Conservation (phyloP, 2,888 invertebrate species). For the Shargacucullia verbasci region DNA sequence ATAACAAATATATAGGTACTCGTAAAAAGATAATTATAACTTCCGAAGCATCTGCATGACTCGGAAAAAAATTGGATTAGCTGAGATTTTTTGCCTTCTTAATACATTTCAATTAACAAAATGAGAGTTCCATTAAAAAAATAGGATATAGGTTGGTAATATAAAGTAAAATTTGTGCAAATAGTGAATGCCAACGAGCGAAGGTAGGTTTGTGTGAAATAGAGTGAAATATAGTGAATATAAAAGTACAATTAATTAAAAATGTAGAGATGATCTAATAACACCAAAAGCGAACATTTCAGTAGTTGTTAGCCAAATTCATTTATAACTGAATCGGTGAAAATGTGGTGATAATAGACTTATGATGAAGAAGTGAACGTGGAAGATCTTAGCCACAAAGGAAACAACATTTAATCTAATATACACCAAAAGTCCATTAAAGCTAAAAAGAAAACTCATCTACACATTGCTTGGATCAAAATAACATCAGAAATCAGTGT, state of each 20-base stretch:
- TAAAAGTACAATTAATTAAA: conserved; percentile 8
- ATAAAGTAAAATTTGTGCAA: conserved; percentile 26
- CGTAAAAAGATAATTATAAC: too few species aligned
- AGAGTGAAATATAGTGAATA: conserved; percentile 27
- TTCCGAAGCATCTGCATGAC: too few species aligned
- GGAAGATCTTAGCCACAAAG: conserved; percentile 46
- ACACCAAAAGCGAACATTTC: conserved; percentile 63
- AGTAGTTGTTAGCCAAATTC: conserved; percentile 38
- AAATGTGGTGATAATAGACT: conserved; percentile 31
- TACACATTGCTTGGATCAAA: conserved; percentile 52
- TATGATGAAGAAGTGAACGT: conserved; percentile 43
- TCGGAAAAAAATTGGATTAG: not conserved
- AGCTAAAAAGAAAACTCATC: conserved; percentile 55
- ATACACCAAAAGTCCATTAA: conserved; percentile 43
- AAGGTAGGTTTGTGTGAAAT: conserved; percentile 20
- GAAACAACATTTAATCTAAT: conserved; percentile 55
- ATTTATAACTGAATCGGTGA: conserved; percentile 34
- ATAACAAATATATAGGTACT: too few species aligned
- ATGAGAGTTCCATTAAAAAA: conserved; percentile 6
- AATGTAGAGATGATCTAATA: conserved; percentile 41
- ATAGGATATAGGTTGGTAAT: not conserved
- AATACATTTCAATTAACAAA: conserved; percentile 7
- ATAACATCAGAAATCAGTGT: conserved; percentile 50
- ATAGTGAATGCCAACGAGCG: conserved; percentile 30
- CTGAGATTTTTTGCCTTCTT: conserved; percentile 18